Percentiles rank a stretch among this genome's conserved stretches.
Evolutionary conservation across 1,140 invertebrate species (phyloP).

Genomic region (Brachionus asplanchnoidis): DNA sequence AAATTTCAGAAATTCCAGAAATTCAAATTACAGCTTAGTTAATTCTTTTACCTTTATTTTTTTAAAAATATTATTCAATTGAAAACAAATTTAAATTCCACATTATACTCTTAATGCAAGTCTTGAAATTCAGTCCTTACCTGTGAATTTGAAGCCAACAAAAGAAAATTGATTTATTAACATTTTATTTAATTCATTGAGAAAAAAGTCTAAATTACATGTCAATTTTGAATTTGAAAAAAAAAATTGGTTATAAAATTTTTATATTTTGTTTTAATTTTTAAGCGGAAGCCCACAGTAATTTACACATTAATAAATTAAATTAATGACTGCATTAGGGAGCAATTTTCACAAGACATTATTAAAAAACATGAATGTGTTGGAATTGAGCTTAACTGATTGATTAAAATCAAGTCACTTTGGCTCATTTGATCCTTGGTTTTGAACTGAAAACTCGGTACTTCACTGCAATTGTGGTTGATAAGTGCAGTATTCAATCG

Average conservation of each 20-base stretch:
- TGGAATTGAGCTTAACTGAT: background rate
- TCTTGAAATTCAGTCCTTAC: background rate
- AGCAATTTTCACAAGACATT: conserved; percentile 13
- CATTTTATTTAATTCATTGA: conserved; percentile 4
- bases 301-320: conserved; percentile 1
- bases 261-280: too few species aligned
- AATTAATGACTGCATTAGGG: conserved; percentile 7
- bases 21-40: background rate
- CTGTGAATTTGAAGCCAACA: background rate
- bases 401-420: conserved; percentile 4
- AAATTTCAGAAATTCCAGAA: background rate
- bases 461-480: background rate
- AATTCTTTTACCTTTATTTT: background rate
- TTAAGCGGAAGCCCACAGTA: background rate
- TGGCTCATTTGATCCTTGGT: conserved; percentile 15
- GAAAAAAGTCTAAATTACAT: background rate
- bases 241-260: conserved; percentile 3
- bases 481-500: background rate
- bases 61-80: background rate
- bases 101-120: background rate
- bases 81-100: background rate
- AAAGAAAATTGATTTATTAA: background rate
- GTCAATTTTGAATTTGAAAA: background rate
- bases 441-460: conserved; percentile 20
- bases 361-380: conserved; percentile 1